Percentiles rank a stretch among this genome's conserved stretches.
Conservation (phyloP, 2,797 vertebrate genomes). For the Coracias cyanogaster region DNA sequence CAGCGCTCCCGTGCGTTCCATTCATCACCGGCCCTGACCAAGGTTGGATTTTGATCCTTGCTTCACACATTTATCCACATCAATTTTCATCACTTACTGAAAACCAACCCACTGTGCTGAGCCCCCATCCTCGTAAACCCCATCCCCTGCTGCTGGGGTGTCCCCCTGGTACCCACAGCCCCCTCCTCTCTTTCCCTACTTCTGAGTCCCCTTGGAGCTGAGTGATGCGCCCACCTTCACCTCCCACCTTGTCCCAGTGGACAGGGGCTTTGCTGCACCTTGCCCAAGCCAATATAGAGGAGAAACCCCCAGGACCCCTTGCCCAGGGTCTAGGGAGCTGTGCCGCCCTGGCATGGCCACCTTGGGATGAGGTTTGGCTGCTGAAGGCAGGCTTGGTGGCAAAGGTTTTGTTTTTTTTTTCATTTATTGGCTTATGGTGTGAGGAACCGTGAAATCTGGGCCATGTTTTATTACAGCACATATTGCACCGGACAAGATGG, state of each 20-base stretch:
- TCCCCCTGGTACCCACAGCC: rapidly evolving
- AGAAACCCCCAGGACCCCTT: background rate
- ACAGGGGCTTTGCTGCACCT: background rate
- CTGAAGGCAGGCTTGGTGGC: background rate
- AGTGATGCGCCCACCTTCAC: rapidly evolving
- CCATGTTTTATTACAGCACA: background rate
- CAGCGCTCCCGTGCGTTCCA: background rate
- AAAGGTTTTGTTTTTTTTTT: background rate
- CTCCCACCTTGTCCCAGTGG: background rate
- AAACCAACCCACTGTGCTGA: background rate
- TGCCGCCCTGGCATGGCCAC: rapidly evolving
- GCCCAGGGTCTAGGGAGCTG: rapidly evolving
- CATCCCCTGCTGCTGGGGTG: background rate
- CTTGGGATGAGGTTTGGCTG: background rate
- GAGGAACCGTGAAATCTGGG: background rate
- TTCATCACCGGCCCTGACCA: background rate
- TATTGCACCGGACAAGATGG: background rate
- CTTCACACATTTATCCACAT: background rate
- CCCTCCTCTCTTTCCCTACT: background rate
- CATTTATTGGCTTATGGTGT: background rate
- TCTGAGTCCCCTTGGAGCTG: rapidly evolving
- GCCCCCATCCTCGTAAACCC: background rate
- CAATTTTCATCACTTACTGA: background rate
- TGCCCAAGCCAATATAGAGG: rapidly evolving
- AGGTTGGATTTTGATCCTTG: background rate